Evolutionary conservation across 2,888 invertebrate genomes (phyloP).

Genomic region (Incurvaria masculella): DNA sequence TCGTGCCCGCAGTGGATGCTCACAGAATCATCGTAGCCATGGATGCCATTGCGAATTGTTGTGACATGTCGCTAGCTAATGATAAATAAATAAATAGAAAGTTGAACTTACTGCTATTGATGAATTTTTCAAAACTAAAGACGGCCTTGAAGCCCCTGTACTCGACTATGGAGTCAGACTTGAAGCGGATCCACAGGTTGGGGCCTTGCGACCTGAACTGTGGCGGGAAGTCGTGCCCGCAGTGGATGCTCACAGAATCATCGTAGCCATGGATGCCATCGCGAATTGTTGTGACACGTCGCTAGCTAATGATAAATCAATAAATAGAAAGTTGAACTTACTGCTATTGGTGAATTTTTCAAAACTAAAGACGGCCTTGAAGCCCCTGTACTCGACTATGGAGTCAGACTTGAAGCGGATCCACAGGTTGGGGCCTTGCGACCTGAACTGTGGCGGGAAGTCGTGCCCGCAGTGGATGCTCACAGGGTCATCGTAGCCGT

Average conservation of each 20-base stretch:
- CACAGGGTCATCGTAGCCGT: conserved; percentile 32
- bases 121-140: too few species aligned
- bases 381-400: too few species aligned
- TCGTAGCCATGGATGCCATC: conserved; percentile 39
- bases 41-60: conserved; percentile 38
- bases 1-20: conserved; percentile 34
- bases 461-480: conserved; percentile 34
- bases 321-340: too few species aligned
- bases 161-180: conserved; percentile 1
- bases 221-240: conserved; percentile 36
- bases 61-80: too few species aligned
- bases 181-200: conserved; percentile 33
- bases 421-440: conserved; percentile 39
- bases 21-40: conserved; percentile 32
- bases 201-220: conserved; percentile 36
- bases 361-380: too few species aligned
- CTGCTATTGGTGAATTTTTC: too few species aligned
- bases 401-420: conserved; percentile 22
- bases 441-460: conserved; percentile 34
- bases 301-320: too few species aligned
- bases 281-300: too few species aligned
- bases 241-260: conserved; percentile 28
- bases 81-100: too few species aligned
- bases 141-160: too few species aligned
- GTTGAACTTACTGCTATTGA: too few species aligned